These are phyloP conservation scores for Kryptolebias marmoratus DNA, from an alignment of 2,113 vertebrate genomes.

Conservation along the genomic window DNA sequence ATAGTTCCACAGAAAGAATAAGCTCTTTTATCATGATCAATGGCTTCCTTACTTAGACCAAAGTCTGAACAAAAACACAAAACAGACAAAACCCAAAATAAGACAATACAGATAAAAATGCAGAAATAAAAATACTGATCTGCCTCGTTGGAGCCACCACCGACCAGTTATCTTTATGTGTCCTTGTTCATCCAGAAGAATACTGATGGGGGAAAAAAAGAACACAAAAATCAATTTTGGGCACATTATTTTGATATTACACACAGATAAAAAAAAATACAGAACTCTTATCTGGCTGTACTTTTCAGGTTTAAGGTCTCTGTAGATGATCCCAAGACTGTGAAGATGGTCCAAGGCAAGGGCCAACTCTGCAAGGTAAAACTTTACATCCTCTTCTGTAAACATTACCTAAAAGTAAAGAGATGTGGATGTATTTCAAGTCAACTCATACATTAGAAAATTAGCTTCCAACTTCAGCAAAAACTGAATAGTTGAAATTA, in stretches of 20 bases:
- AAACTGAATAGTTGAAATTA: background rate
- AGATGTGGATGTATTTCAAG: background rate
- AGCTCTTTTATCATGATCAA: constrained; percentile 93
- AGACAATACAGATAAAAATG: background rate
- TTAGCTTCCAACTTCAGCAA: background rate
- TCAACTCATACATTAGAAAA: background rate
- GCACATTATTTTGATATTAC: background rate
- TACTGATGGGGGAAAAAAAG: constrained; percentile 78
- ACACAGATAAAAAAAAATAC: background rate
- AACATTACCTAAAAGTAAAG: constrained; percentile 91
- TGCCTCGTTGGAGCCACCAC: constrained; percentile 19
- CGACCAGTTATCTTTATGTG: constrained; percentile 96
- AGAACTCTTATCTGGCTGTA: constrained; percentile 66
- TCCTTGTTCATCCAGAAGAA: constrained; percentile 96
- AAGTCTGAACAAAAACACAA: constrained; percentile 83
- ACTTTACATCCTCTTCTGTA: constrained; percentile 99
- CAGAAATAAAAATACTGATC: background rate
- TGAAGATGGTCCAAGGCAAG: constrained; percentile 98
- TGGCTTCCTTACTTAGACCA: constrained; percentile 95
- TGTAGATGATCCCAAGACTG: constrained; percentile 98
- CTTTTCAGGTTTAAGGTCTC: constrained; percentile 99
- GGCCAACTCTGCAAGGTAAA: constrained; percentile 97
- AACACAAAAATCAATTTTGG: background rate
- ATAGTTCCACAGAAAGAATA: constrained; percentile 98
- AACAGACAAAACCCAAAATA: background rate